Base-by-base conservation (phyloP, 2,113 vertebrate genomes). In the Myxocyprinus asiaticus region DNA sequence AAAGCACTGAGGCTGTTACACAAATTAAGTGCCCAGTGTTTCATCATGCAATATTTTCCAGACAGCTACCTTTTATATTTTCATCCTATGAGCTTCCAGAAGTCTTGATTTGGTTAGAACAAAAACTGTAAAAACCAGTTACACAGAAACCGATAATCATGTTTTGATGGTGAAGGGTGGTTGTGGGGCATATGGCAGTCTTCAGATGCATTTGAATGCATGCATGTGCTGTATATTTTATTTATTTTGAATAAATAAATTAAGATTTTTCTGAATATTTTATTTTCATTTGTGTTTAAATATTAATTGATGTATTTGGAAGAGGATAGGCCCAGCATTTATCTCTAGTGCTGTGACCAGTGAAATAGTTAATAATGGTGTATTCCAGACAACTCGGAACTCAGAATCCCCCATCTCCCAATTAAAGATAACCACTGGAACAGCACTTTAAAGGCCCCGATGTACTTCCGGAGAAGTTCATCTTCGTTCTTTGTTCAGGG, bases 171-270 rank as follows among this genome's bases (percentile, higher is more conserved):
- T 64, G 61, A 53, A 17, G 78, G 33, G 44, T 73, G 58, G 15
- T 22, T 47, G 33, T 47, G 17, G 56, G 64, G 11, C 12, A 55
- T 79, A 67, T 51, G 63, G 10, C 45, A 33, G 22, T 33, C 22
- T 33, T 33, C 22, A 33, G 22, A 67, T 77, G 51, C 59, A 50
- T 79, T 76, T 66, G 9, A 67, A 69, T 69, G 55, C 48, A 70
- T 81, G 73, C 70, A 77, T 77, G 67, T 84, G 75, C 55, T 79
- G 63, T 86, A 79, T 76, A 84, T 82, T 75, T 86, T 82, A 83
- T 86, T 86, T 84, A 84, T 86, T 86, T 78, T 84, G 44, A 81
- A 66, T 71, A 79, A 84, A 84, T 67, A 64, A 65, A 76, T 50
- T 17, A 63, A 14, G 11, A 14, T n/a, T 48, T 71, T 45, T 59